Conservation (phyloP, 1,140 invertebrate species). For the Bombus pyrosoma region DNA sequence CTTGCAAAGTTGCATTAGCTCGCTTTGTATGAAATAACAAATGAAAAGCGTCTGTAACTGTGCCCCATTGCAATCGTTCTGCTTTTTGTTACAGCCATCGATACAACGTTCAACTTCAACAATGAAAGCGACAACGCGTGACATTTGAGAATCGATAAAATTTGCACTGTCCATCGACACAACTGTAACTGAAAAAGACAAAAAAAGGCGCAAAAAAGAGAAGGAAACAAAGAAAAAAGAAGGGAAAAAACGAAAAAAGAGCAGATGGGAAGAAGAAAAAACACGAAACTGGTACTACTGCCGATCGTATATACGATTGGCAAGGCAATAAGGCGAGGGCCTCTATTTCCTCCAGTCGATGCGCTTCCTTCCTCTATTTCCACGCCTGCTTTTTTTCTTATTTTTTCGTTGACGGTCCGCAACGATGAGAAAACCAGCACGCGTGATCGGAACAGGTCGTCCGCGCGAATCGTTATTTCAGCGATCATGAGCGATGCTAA, state of each 20-base stretch:
- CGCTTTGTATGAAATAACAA: neutral
- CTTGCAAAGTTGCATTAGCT: too few species aligned
- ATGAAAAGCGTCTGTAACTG: neutral
- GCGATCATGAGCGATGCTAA: conserved; percentile 53
- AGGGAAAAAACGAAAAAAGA: neutral
- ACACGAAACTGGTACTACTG: neutral
- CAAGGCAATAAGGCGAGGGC: conserved; percentile 59
- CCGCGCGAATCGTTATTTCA: conserved; percentile 16
- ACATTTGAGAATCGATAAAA: conserved; percentile 55
- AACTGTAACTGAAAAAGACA: neutral
- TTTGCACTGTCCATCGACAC: conserved; percentile 23
- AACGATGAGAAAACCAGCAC: neutral
- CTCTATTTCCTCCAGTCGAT: conserved; percentile 64
- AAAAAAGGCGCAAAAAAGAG: neutral
- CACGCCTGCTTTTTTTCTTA: neutral
- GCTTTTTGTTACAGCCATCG: conserved; percentile 21
- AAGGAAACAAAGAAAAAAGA: neutral
- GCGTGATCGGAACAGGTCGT: conserved; percentile 29
- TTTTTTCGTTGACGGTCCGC: neutral
- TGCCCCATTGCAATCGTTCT: neutral
- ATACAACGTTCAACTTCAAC: conserved; percentile 25
- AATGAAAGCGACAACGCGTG: conserved; percentile 29
- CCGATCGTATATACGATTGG: conserved; percentile 12
- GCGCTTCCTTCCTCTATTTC: conserved; percentile 63
- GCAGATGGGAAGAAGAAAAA: neutral